A percentile compares a stretch with the other conserved stretches of the same genome.
phyloP scores from a whole-genome alignment of 2,797 vertebrate genomes.

The Clangula hyemalis region DNA sequence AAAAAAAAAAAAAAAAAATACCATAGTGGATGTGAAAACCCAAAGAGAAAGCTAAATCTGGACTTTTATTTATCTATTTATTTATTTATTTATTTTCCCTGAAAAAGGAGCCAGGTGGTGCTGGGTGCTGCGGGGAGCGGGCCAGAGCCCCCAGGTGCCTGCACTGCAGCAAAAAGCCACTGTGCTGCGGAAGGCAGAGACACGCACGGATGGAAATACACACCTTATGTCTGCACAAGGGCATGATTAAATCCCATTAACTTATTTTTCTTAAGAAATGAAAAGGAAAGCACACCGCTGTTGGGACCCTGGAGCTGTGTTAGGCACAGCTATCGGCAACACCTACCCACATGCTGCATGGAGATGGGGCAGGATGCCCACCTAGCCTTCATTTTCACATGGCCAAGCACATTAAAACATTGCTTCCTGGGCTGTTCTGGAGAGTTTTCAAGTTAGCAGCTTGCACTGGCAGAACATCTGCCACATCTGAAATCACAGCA shows the following conservation, averaged over 20 bases:
- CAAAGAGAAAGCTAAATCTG: not conserved
- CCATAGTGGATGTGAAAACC: not conserved
- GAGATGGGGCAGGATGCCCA: not conserved
- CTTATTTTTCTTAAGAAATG: not conserved
- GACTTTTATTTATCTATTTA: not conserved
- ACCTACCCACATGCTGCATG: not conserved
- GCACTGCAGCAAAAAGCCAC: not conserved
- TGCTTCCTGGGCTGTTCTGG: not conserved
- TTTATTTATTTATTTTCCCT: not conserved
- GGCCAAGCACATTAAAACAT: not conserved
- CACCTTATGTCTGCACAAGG: not conserved
- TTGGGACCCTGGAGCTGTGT: not conserved
- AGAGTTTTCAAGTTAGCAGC: not conserved
- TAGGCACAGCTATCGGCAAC: not conserved
- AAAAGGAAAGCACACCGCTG: not conserved
- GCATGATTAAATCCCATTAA: not conserved
- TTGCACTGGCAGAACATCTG: not conserved
- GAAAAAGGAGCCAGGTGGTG: not conserved
- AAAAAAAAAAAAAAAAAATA: not conserved
- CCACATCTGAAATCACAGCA: not conserved
- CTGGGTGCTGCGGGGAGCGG: not conserved
- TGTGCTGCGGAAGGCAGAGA: not conserved
- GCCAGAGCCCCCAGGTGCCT: not conserved
- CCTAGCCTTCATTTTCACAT: accelerated
- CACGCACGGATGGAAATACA: accelerated